Base-by-base conservation (phyloP, 2,113 vertebrate genomes). In the Saccopteryx leptura region DNA sequence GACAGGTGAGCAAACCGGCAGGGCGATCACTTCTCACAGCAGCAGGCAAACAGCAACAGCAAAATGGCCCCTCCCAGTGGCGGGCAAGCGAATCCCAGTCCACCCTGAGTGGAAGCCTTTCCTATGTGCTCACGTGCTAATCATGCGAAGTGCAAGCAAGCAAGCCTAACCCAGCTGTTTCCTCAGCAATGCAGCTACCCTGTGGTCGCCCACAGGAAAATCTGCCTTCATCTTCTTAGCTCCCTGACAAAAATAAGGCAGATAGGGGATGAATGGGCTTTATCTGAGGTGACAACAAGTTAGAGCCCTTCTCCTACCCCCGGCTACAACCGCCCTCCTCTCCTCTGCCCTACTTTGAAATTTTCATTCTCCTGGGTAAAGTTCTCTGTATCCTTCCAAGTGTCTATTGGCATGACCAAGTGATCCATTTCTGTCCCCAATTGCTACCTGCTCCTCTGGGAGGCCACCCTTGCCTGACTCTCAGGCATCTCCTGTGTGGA, bases 311-410 rank as follows among this genome's bases (percentile, higher is more conserved):
- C 48, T n/a, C 14, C 65, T 13, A 9, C 2, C 14, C 19, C 26
- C 24, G 3, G 8, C n/a, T 52, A 31, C 10, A 21, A 15, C 26
- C 58, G 9, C 9, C 21, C 0, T 0, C 56, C 33, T 18, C 54
- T 50, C 5, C 23, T n/a, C 26, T 61, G 61, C 31, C 56, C 19
- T 1, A 14, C 7, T 52, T 33, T 7, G 24, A 80, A 85, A 24
- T 46, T 19, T 82, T 82, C 28, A 10, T 65, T 33, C 48, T 66
- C 65, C 14, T 23, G 17, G 11, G 71, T 85, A 39, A 56, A 2
- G 2, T 28, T 69, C 61, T 86, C 58, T 54, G 7, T 28, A 14
- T 63, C n/a, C 15, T 75, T 92, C 81, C 85, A 87, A 23, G 10
- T 52, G 66, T 66, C 54, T 15, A 9, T 14, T 18, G 58, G 56